phyloP scores from a whole-genome alignment of 2,113 vertebrate species.

The Glareola pratincola region DNA sequence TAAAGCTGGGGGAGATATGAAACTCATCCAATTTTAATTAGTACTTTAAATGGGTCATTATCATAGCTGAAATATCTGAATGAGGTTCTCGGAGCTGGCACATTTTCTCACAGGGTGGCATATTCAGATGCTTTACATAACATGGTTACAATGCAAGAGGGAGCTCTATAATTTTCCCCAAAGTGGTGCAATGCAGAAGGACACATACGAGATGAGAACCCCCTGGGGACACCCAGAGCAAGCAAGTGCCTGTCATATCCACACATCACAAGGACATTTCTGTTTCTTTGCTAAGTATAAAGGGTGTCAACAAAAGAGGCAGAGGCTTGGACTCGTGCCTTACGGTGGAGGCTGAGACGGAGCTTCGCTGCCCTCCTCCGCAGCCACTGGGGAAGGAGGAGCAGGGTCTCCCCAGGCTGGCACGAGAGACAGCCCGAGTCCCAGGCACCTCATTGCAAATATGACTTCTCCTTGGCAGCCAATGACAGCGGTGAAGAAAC shows the following conservation, averaged over 20 bases:
- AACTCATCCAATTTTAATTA: constrained; percentile 46
- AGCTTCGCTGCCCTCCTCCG: not conserved
- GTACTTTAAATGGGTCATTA: constrained; percentile 45
- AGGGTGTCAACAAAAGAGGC: not conserved
- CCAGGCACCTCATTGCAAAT: not conserved
- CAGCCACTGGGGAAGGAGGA: not conserved
- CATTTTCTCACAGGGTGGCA: not conserved
- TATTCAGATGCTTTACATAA: not conserved
- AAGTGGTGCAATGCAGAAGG: not conserved
- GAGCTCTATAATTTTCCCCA: not conserved
- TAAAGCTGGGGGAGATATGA: not conserved
- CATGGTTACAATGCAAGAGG: not conserved
- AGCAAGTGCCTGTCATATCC: not conserved
- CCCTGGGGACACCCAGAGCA: not conserved
- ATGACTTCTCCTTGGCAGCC: not conserved
- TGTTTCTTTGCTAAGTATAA: not conserved
- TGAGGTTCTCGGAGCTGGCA: not conserved
- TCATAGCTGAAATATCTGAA: constrained; percentile 34
- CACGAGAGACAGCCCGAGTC: not conserved
- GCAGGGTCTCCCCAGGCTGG: not conserved
- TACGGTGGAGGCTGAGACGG: not conserved
- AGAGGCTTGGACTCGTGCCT: not conserved
- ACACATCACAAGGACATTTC: not conserved
- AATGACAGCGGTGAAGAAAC: not conserved
- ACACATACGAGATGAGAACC: not conserved